Conservation (phyloP, 2,888 invertebrate genomes). For the Meloe dianella region DNA sequence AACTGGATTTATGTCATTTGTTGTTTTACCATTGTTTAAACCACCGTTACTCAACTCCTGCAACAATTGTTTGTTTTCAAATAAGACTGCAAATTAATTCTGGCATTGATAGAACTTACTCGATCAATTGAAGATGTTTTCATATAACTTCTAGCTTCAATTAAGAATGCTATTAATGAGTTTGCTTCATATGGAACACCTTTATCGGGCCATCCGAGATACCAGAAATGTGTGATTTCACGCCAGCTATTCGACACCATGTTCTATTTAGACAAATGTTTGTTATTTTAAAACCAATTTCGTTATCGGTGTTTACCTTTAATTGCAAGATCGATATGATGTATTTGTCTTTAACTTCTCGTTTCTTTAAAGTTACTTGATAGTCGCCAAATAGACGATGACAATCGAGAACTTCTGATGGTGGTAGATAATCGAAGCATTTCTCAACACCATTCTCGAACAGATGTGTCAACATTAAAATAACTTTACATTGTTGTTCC, state of each 20-base stretch:
- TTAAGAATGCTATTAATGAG: conserved; percentile 84
- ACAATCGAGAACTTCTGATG: conserved; percentile 89
- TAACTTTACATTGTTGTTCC: conserved; percentile 89
- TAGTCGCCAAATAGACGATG: conserved; percentile 86
- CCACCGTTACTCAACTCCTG: conserved; percentile 45
- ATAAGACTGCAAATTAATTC: too few relatives aligned
- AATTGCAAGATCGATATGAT: conserved; percentile 85
- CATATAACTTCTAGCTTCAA: conserved; percentile 75
- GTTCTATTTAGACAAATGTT: conserved; percentile 66
- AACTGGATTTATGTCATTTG: conserved; percentile 69
- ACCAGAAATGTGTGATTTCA: conserved; percentile 92
- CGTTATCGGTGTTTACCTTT: conserved; percentile 61
- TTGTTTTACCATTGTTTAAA: conserved; percentile 39
- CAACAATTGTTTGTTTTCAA: conserved; percentile 30
- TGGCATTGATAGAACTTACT: conserved; percentile 38
- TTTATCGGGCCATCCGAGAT: conserved; percentile 87
- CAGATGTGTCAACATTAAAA: conserved; percentile 90
- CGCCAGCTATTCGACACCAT: conserved; percentile 81
- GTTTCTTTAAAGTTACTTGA: conserved; percentile 84
- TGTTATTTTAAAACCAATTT: too few relatives aligned
- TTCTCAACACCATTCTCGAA: conserved; percentile 89
- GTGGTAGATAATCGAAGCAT: conserved; percentile 90
- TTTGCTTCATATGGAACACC: conserved; percentile 85
- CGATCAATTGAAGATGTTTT: conserved; percentile 52
- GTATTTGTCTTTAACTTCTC: conserved; percentile 90